Evolutionary conservation across 1,140 invertebrate species (phyloP).

Genomic region (Pararge aegeria): DNA sequence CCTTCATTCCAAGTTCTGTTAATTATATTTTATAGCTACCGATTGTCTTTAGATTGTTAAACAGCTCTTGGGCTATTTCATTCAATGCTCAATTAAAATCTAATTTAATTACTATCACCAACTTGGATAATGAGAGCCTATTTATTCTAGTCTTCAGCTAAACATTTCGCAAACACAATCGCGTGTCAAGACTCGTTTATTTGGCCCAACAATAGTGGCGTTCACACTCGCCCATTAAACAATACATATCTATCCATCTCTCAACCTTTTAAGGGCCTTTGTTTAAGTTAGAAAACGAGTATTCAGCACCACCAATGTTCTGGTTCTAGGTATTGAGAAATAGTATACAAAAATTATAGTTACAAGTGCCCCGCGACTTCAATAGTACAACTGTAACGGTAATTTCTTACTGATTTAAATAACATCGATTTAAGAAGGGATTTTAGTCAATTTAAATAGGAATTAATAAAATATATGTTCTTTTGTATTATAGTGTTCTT

Average conservation of each 20-base stretch:
- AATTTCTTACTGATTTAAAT: no score
- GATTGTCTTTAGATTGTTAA: slow-evolving; percentile 39
- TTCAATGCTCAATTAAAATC: slow-evolving; percentile 54
- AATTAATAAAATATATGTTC: no score
- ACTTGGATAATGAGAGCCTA: slow-evolving; percentile 54
- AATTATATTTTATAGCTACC: slow-evolving; percentile 25
- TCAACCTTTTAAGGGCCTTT: slow-evolving; percentile 51
- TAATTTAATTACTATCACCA: slow-evolving; percentile 66
- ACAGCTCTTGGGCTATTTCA: slow-evolving; percentile 33
- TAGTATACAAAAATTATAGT: slow-evolving; percentile 7
- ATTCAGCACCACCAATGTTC: slow-evolving; percentile 14
- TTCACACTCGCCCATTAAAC: slow-evolving; percentile 68
- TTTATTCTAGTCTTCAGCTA: slow-evolving; percentile 61
- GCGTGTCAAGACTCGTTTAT: slow-evolving; percentile 70
- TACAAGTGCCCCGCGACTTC: not conserved
- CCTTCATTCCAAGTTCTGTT: no score
- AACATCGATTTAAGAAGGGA: no score
- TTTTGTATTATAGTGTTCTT: no score
- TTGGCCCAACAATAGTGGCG: slow-evolving; percentile 55
- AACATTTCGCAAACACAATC: slow-evolving; percentile 60
- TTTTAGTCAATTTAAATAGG: no score
- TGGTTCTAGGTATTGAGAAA: slow-evolving; percentile 17
- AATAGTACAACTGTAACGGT: not conserved
- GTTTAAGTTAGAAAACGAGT: slow-evolving; percentile 26
- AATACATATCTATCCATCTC: slow-evolving; percentile 65